Conservation (phyloP, 2,888 invertebrate genomes). For the Leptinotarsa peninsularis region DNA sequence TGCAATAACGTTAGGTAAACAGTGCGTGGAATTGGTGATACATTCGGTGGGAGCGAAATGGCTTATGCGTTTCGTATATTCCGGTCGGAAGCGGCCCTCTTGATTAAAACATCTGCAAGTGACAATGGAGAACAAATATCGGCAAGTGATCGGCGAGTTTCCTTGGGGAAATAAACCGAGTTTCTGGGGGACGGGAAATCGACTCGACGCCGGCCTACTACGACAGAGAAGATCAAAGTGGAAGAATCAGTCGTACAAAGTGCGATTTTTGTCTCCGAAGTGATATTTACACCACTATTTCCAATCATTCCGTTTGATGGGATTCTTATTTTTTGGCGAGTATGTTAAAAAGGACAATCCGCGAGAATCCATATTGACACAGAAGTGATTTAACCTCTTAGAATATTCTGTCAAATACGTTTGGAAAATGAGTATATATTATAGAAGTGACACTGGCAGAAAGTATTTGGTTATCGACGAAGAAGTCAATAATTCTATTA, state of each 20-base stretch:
- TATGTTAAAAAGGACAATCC: not conserved
- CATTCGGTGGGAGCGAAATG: slow-evolving; percentile 26
- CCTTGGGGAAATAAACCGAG: slow-evolving; percentile 49
- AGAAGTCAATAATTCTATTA: too few relatives aligned
- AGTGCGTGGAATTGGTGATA: slow-evolving; percentile 45
- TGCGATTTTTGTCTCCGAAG: slow-evolving; percentile 23
- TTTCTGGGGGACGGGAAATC: slow-evolving; percentile 22
- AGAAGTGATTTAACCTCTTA: too few relatives aligned
- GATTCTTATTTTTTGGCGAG: not conserved
- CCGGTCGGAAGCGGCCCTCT: slow-evolving; percentile 35
- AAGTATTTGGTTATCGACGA: too few relatives aligned
- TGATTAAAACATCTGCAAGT: slow-evolving; percentile 57
- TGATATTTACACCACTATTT: slow-evolving; percentile 12
- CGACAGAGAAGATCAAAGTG: slow-evolving; percentile 26
- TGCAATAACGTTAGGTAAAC: slow-evolving; percentile 45
- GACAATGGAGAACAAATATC: slow-evolving; percentile 56
- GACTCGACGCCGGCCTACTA: slow-evolving; percentile 23
- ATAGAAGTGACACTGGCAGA: too few relatives aligned
- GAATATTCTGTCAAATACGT: too few relatives aligned
- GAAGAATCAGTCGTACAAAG: slow-evolving; percentile 23
- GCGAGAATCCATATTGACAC: too few relatives aligned
- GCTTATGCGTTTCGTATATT: slow-evolving; percentile 34
- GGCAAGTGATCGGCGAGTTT: slow-evolving; percentile 46
- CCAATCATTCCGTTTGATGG: slow-evolving; percentile 12
- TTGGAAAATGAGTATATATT: too few relatives aligned